Evolutionary conservation across 2,888 invertebrate species (phyloP).

Genomic region (Neoaliturus tenellus): DNA sequence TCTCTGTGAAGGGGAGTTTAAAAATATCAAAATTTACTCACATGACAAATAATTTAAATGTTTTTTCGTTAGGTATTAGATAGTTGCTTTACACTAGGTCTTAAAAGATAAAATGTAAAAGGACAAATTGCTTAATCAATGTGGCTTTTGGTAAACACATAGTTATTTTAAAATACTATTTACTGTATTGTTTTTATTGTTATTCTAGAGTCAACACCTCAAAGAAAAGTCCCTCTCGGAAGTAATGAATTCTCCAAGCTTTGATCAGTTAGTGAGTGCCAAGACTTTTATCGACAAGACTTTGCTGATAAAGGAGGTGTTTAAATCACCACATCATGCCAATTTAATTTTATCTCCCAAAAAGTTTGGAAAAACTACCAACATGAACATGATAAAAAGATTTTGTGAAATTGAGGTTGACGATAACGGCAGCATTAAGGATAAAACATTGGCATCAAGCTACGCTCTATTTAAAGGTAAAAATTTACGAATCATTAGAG

Average conservation of each 20-base stretch:
- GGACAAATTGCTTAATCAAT: no score
- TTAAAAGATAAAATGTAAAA: no score
- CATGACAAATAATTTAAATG: no score
- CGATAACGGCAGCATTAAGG: not conserved
- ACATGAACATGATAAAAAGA: not conserved
- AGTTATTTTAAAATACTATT: not conserved
- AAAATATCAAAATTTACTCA: no score
- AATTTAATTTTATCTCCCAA: conserved; percentile 7
- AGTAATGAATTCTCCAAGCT: not conserved
- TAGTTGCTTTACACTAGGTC: no score
- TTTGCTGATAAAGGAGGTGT: not conserved
- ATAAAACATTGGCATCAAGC: not conserved
- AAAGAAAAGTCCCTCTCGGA: not conserved
- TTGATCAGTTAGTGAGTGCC: not conserved
- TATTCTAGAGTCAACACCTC: not conserved
- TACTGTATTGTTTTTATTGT: not conserved
- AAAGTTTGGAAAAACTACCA: conserved; percentile 7
- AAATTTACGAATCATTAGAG: not conserved
- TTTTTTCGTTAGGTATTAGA: no score
- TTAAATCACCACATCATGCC: not conserved
- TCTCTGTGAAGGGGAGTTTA: no score
- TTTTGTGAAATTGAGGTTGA: conserved; percentile 7
- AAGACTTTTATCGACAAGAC: conserved; percentile 4
- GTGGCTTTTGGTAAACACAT: not conserved
- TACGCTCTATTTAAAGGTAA: not conserved